These are phyloP conservation scores for Hypolimnas misippus DNA, from an alignment of 2,888 invertebrate species.

Conservation along the genomic window DNA sequence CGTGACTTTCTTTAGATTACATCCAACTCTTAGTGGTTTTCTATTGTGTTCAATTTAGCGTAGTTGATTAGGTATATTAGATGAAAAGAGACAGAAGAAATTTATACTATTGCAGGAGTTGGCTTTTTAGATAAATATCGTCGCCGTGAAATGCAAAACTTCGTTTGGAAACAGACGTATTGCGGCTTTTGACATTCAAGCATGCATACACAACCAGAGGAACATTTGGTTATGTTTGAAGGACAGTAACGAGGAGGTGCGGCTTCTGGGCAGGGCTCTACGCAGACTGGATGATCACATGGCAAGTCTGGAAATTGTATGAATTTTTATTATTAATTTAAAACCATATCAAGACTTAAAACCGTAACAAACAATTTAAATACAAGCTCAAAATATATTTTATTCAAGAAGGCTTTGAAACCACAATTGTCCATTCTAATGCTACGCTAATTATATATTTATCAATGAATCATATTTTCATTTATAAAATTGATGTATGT, in stretches of 20 bases:
- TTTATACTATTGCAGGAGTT: constrained; percentile 13
- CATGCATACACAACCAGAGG: constrained; percentile 54
- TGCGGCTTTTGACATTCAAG: constrained; percentile 44
- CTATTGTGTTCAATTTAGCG: background rate
- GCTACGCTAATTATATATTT: too few relatives aligned
- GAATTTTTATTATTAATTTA: background rate
- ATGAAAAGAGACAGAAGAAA: too few relatives aligned
- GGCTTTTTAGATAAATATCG: constrained; percentile 35
- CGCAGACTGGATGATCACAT: constrained; percentile 53
- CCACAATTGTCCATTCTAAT: too few relatives aligned
- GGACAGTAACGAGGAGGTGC: constrained; percentile 55
- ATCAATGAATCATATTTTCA: too few relatives aligned
- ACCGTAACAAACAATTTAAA: too few relatives aligned
- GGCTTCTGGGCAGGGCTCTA: constrained; percentile 50
- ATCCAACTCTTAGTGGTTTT: background rate
- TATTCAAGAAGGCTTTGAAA: too few relatives aligned
- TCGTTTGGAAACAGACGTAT: constrained; percentile 51
- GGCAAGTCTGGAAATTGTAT: constrained; percentile 25
- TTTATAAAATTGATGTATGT: too few relatives aligned
- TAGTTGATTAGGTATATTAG: background rate
- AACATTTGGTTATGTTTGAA: constrained; percentile 46
- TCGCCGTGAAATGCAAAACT: constrained; percentile 46
- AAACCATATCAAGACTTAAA: background rate
- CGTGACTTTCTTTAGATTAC: too few relatives aligned
- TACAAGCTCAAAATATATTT: too few relatives aligned